phyloP scores from a whole-genome alignment of 2,888 invertebrate genomes.

The Euproctis similis region DNA sequence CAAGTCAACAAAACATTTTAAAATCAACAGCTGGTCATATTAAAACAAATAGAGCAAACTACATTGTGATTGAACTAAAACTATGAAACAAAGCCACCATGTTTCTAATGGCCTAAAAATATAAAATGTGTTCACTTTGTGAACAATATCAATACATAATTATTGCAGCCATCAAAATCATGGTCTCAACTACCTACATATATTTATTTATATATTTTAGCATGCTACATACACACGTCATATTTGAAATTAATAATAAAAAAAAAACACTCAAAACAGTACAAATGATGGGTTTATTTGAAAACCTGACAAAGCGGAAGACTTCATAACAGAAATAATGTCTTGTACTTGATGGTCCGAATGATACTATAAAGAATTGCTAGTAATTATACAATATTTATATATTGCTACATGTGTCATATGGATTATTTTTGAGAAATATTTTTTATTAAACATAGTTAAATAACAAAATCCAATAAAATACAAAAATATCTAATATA shows the following conservation, averaged over 20 bases:
- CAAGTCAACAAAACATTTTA: slow-evolving; percentile 27
- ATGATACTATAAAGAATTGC: slow-evolving; percentile 12
- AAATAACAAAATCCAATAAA: slow-evolving; percentile 28
- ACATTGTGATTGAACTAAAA: slow-evolving; percentile 48
- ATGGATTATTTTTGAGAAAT: slow-evolving; percentile 19
- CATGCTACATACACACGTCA: slow-evolving; percentile 31
- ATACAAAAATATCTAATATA: slow-evolving; percentile 30
- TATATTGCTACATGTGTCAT: slow-evolving; percentile 13
- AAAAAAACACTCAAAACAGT: slow-evolving; percentile 6
- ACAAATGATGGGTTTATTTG: slow-evolving; percentile 20
- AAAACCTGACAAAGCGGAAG: slow-evolving; percentile 27
- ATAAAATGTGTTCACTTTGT: slow-evolving; percentile 50
- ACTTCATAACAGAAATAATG: slow-evolving; percentile 18
- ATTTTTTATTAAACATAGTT: slow-evolving; percentile 21
- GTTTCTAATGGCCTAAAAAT: slow-evolving; percentile 26
- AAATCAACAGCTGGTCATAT: slow-evolving; percentile 46
- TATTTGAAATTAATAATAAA: slow-evolving; percentile 20
- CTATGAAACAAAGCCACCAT: slow-evolving; percentile 41
- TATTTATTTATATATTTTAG: slow-evolving; percentile 25
- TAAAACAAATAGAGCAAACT: slow-evolving; percentile 51
- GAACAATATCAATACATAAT: slow-evolving; percentile 19
- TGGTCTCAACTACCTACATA: slow-evolving; percentile 21
- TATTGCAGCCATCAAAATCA: slow-evolving; percentile 29
- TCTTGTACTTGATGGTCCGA: slow-evolving; percentile 25
- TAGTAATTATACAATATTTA: slow-evolving; percentile 5